Base-by-base conservation (phyloP, 1,140 invertebrate species). In the Drosophila simulans region DNA sequence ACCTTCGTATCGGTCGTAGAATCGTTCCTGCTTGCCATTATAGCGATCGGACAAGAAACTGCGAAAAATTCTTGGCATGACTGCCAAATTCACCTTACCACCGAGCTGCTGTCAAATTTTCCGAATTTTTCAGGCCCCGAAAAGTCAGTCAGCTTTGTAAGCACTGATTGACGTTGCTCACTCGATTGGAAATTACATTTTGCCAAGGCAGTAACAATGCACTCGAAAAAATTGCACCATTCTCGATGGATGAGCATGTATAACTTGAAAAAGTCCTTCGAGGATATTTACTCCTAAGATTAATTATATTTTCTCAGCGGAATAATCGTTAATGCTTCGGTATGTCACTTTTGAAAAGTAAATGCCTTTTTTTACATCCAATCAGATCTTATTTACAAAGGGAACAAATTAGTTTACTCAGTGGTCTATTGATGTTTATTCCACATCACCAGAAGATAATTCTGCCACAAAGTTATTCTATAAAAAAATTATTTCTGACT, bases 31-130 rank as follows among this genome's bases (percentile, higher is more conserved):
- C 3, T 79, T 71, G 5, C 13, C 20, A 34, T 45, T 62, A 13
- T 85, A 80, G 8, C 82, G 82, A 51, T 85, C 20, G 3, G 82
- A 85, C 31, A 85, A 64, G 11, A 70, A 53, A 15, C 83, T 59
- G 22, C 48, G 45, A 40, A 79, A 83, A 7, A 62, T 12, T 5
- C 15, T 17, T 0, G 82, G 81, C 81, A 84, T 84, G 8, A 45
- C 66, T 15, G 11, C 4, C 35, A 8, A 37, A 53, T 35, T 15
- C 64, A 65, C 60, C 37, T 53, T n/a, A 43, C 64, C 27, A 65
- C 37, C 22, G 8, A 53, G 22, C n/a, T 42, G n/a, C 4, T 7
- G 13, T 3, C 10, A 10, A 31, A 22, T 10, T 52, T 15, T 7
- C 22, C 35, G 0, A 35, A 43, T 34, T 52, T 68, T 37, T 45